phyloP scores from a whole-genome alignment of 2,888 invertebrate species.

The Drosophila anceps region DNA sequence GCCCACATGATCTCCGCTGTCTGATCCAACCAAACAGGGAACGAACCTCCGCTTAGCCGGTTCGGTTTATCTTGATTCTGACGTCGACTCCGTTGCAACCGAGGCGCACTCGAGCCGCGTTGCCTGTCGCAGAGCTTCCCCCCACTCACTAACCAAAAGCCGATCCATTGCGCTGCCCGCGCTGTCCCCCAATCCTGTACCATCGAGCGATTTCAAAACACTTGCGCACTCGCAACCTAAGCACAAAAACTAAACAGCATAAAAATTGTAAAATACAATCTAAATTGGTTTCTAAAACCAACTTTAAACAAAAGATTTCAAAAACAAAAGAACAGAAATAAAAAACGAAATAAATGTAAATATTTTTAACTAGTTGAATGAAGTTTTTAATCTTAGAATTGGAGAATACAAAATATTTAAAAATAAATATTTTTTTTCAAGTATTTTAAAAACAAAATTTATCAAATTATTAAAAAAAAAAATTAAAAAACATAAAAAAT shows the following conservation, averaged over 20 bases:
- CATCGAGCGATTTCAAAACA: constrained; percentile 33
- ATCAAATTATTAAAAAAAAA: not conserved
- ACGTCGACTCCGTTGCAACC: not conserved
- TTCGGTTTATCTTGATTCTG: not conserved
- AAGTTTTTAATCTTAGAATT: not conserved
- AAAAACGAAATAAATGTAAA: constrained; percentile 73
- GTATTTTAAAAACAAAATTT: not conserved
- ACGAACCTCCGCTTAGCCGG: not conserved
- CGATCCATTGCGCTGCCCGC: constrained; percentile 14
- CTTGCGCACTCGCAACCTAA: constrained; percentile 11
- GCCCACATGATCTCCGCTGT: constrained; percentile 81
- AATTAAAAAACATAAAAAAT: no score
- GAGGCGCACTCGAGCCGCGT: constrained; percentile 14
- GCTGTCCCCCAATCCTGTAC: constrained; percentile 33
- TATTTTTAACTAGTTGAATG: constrained; percentile 54
- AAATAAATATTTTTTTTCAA: not conserved
- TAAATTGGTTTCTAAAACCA: constrained; percentile 70
- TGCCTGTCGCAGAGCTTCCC: not conserved
- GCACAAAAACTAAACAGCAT: constrained; percentile 28
- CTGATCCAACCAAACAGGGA: constrained; percentile 40
- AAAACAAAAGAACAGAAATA: not conserved
- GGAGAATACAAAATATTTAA: not conserved
- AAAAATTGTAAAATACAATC: constrained; percentile 66
- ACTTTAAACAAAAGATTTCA: constrained; percentile 22
- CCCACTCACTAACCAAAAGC: constrained; percentile 8